Conservation (phyloP, 2,888 invertebrate species). For the Scaptomyza tumidula region DNA sequence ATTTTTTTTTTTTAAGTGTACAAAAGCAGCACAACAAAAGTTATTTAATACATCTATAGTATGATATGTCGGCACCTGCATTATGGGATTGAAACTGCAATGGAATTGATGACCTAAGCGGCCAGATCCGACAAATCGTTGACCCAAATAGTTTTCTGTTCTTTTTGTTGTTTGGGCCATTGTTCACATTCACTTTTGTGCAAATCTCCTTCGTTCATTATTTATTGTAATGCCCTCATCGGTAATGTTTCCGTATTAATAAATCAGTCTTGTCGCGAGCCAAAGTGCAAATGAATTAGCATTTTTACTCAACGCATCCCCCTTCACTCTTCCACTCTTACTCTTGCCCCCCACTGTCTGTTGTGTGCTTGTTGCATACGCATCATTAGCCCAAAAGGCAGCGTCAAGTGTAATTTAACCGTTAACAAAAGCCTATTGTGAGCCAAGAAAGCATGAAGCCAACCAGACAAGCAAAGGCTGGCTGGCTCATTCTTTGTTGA, state of each 20-base stretch:
- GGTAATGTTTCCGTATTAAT: constrained; percentile 54
- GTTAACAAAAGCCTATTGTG: constrained; percentile 74
- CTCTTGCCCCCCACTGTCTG: background rate
- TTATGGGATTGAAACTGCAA: background rate
- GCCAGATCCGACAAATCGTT: constrained; percentile 2
- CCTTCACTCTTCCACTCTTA: background rate
- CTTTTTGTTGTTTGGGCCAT: background rate
- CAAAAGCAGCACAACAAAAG: background rate
- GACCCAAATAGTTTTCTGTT: constrained; percentile 44
- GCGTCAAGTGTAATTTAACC: constrained; percentile 72
- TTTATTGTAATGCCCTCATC: constrained; percentile 38
- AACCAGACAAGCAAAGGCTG: constrained; percentile 4
- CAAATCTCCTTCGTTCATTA: constrained; percentile 20
- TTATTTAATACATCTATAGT: constrained; percentile 35
- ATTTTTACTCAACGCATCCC: constrained; percentile 53
- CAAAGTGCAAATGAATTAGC: constrained; percentile 78
- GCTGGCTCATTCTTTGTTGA: constrained; percentile 9
- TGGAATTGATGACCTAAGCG: background rate
- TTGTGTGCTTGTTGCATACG: constrained; percentile 40
- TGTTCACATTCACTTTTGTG: constrained; percentile 53
- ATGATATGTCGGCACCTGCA: constrained; percentile 37
- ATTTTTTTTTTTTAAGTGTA: background rate
- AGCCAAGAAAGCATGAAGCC: constrained; percentile 26
- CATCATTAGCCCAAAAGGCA: constrained; percentile 74
- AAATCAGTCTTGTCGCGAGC: constrained; percentile 54